Evolutionary conservation across 1,140 invertebrate genomes (phyloP).

Genomic region (Trachymyrmex septentrionalis): DNA sequence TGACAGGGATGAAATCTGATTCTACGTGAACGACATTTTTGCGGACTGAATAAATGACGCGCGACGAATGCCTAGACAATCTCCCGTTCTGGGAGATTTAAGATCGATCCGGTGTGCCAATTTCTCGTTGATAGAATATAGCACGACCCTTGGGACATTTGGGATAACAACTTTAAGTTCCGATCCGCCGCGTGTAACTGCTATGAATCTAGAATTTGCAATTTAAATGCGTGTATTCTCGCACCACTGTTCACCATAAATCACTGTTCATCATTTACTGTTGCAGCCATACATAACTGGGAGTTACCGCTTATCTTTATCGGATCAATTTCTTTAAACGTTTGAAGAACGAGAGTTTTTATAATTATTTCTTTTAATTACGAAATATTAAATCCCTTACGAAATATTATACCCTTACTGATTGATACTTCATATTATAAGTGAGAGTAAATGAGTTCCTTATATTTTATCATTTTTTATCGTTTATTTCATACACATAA

Average conservation of each 20-base stretch:
- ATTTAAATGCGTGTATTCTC: constrained; percentile 46
- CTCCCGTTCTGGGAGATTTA: constrained; percentile 6
- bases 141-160: constrained; percentile 24
- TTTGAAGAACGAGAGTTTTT: not conserved
- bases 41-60: constrained; percentile 21
- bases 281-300: not conserved
- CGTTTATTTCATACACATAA: not conserved
- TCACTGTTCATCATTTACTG: constrained; percentile 20
- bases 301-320: not conserved
- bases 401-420: not conserved
- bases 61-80: constrained; percentile 18
- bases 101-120: constrained; percentile 21
- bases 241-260: constrained; percentile 6
- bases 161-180: constrained; percentile 39
- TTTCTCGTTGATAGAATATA: constrained; percentile 19
- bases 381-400: not conserved
- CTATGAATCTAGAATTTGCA: constrained; percentile 41
- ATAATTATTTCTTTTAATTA: not conserved
- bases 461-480: not conserved
- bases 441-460: not conserved
- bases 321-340: not conserved
- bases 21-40: constrained; percentile 35
- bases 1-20: constrained; percentile 25
- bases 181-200: constrained; percentile 26
- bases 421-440: not conserved